Conservation (phyloP, 2,888 invertebrate species). For the Leucophora obtusa region DNA sequence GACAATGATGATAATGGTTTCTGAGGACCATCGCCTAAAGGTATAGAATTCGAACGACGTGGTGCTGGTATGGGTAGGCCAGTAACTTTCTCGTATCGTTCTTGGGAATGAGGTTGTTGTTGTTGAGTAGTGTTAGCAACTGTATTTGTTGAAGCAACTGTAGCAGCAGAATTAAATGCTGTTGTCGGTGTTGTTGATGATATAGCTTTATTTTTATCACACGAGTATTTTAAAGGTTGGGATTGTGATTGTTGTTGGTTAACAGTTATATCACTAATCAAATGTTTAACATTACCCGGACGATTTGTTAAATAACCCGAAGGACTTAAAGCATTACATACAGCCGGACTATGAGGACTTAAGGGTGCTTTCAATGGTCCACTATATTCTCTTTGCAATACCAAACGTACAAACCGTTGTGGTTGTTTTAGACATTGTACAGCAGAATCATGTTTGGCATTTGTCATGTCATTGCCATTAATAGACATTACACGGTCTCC, state of each 20-base stretch:
- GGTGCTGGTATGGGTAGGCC: slow-evolving; percentile 78
- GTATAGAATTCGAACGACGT: slow-evolving; percentile 80
- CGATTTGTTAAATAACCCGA: slow-evolving; percentile 87
- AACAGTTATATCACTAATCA: slow-evolving; percentile 79
- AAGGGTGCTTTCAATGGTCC: slow-evolving; percentile 78
- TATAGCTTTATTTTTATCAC: slow-evolving; percentile 68
- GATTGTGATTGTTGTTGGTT: slow-evolving; percentile 63
- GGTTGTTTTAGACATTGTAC: slow-evolving; percentile 93
- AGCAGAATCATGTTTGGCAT: slow-evolving; percentile 94
- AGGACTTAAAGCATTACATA: slow-evolving; percentile 80
- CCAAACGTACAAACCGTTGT: slow-evolving; percentile 93
- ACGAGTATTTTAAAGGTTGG: slow-evolving; percentile 65
- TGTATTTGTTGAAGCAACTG: slow-evolving; percentile 53
- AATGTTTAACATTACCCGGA: slow-evolving; percentile 83
- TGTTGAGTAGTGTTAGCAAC: slow-evolving; percentile 62
- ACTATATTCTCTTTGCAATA: slow-evolving; percentile 88
- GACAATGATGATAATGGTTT: slow-evolving; percentile 58
- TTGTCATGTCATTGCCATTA: slow-evolving; percentile 95
- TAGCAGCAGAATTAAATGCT: slow-evolving; percentile 41
- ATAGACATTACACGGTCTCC: slow-evolving; percentile 94
- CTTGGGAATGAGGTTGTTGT: slow-evolving; percentile 39
- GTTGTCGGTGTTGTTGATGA: slow-evolving; percentile 66
- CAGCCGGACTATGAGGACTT: slow-evolving; percentile 78
- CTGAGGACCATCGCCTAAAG: slow-evolving; percentile 73
- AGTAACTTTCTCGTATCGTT: slow-evolving; percentile 71